Evolutionary conservation across 2,113 vertebrate genomes (phyloP), one percentile per base, ranked within the genome.

Genomic region (Lamprotornis superbus): DNA sequence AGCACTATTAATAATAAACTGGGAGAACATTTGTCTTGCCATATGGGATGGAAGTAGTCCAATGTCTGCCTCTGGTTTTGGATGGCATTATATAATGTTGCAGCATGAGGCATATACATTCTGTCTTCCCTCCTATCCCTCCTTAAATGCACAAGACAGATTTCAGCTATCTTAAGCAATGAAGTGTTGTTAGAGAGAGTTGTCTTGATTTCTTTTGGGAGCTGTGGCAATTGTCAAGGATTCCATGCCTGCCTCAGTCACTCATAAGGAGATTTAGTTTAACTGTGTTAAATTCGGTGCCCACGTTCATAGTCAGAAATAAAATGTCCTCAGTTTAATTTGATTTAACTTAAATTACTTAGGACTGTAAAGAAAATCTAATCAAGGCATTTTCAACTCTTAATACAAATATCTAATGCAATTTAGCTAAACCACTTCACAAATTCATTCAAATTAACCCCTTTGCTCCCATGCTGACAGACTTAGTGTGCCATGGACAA

Each of bases 11-110:
- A 95, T 96, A 96, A 94, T 90, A 92, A 92, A 86, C 64, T 28
- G 49, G 60, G 77, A 82, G 80, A 95, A 89, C 92, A 93, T 95
- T 97, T 96, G 88, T 90, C 69, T 92, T 92, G 80, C 95, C 86
- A 87, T 96, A 93, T 95, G 92, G 92, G 71, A 95, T 90, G 55
- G 93, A 84, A 92, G 75, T 3, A 71, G 52, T 92, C 94, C 86
- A 76, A 49, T 2, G 27, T 76, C 73, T 95, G 56, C 77, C 60
- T 92, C 57, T 95, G 80, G 40, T 78, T 25, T 30, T 83, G 53
- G 80, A 78, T 70, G 73, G 24, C 53, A 64, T 96, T 96, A 84
- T 90, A 64, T 88, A 91, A 90, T 12, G 9, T 46, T 90, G 33
- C 47, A 70, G 53, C 7, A 1, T 0, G 25, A 93, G 49, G 56